Conservation (phyloP, 2,888 invertebrate genomes). For the Liodrosophila aerea region DNA sequence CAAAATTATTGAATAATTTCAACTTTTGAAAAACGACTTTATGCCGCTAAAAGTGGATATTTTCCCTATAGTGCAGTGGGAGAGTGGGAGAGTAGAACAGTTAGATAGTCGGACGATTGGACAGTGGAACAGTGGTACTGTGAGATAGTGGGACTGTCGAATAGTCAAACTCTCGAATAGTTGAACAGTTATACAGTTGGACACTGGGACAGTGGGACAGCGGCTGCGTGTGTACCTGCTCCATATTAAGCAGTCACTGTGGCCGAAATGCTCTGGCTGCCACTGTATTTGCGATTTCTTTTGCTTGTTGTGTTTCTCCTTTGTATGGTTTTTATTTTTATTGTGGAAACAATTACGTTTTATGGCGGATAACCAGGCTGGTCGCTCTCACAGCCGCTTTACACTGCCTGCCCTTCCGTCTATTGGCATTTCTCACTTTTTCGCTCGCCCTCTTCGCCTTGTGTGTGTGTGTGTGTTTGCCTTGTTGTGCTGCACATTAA, state of each 20-base stretch:
- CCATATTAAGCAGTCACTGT: conserved; percentile 59
- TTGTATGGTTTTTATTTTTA: conserved; percentile 27
- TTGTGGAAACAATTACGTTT: conserved; percentile 67
- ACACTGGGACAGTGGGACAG: no score
- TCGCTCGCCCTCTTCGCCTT: background rate
- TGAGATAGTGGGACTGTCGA: no score
- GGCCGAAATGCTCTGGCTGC: background rate
- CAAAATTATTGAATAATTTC: no score
- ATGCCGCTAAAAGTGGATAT: no score
- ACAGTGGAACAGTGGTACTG: no score
- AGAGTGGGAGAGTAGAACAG: no score
- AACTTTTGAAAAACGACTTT: no score
- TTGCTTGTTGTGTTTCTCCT: no score
- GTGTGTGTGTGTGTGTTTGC: background rate
- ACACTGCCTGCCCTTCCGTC: background rate
- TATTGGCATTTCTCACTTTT: background rate
- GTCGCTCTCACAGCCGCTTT: background rate
- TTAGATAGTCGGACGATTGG: no score
- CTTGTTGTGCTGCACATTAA: conserved; percentile 53
- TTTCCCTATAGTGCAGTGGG: no score
- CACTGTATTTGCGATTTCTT: conserved; percentile 1
- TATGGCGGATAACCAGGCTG: conserved; percentile 1
- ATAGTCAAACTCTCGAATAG: no score
- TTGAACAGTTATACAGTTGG: no score
- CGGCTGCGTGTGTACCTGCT: conserved; percentile 19